phyloP scores from a whole-genome alignment of 2,797 vertebrate species.

The Bothrops alternatus region DNA sequence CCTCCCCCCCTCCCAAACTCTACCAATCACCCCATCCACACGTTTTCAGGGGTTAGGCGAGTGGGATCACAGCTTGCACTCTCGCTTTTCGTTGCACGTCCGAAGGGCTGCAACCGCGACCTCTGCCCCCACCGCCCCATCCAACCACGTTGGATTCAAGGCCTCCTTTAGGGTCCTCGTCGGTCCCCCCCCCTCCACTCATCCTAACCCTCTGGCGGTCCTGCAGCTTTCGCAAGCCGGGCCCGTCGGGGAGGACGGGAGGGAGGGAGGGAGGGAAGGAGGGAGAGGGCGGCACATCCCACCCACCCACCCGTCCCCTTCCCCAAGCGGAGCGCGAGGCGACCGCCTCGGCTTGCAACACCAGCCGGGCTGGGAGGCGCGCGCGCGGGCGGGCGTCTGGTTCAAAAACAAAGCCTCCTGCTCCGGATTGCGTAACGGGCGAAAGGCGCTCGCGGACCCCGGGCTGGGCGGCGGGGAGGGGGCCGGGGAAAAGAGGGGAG shows the following conservation, averaged over 20 bases:
- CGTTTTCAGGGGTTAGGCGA: too few relatives aligned
- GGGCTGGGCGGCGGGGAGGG: neutral
- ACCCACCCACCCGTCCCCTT: too few relatives aligned
- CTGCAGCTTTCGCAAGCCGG: neutral
- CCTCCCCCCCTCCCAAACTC: neutral
- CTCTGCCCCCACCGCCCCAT: neutral
- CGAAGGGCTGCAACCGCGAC: neutral
- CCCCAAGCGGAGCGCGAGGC: neutral
- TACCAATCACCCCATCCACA: neutral
- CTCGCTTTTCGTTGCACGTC: neutral
- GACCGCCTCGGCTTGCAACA: neutral
- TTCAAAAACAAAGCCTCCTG: neutral
- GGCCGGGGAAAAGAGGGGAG: neutral
- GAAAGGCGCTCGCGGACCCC: neutral
- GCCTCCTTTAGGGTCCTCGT: fast-evolving
- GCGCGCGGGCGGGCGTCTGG: neutral
- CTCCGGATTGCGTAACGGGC: neutral
- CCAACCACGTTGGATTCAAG: too few relatives aligned
- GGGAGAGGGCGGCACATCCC: neutral
- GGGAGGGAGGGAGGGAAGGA: too few relatives aligned
- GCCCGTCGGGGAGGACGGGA: neutral
- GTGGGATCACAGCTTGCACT: neutral
- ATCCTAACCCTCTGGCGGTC: neutral
- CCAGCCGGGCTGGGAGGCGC: neutral
- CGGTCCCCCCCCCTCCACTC: neutral